These are phyloP conservation scores for Axis porcinus DNA, from an alignment of 2,113 vertebrate genomes.

Conservation along the genomic window DNA sequence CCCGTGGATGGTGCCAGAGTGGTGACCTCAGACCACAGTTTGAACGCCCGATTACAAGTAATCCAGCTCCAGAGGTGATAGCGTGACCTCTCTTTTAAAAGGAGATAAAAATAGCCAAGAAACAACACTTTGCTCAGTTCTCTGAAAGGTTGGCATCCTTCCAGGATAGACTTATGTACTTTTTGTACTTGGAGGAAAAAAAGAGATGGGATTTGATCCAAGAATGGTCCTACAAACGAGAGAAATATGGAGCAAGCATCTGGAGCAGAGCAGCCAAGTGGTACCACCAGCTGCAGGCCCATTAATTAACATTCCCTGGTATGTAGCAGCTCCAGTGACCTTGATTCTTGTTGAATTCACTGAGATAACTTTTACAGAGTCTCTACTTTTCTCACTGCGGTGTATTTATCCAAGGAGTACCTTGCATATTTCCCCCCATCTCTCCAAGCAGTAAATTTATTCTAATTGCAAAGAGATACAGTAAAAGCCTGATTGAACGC, in stretches of 20 bases:
- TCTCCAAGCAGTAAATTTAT: conserved; percentile 85
- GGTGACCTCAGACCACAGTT: conserved; percentile 45
- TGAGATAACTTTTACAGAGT: conserved; percentile 82
- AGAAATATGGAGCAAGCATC: conserved; percentile 83
- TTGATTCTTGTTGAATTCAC: conserved; percentile 84
- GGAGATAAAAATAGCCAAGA: conserved; percentile 82
- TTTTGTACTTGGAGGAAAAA: conserved; percentile 80
- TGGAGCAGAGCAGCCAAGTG: conserved; percentile 82
- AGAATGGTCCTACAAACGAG: conserved; percentile 81
- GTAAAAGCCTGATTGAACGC: conserved; percentile 77
- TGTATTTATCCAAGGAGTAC: conserved; percentile 83
- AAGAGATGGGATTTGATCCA: conserved; percentile 85
- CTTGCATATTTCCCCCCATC: conserved; percentile 75
- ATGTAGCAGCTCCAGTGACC: conserved; percentile 83
- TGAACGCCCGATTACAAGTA: conserved; percentile 45
- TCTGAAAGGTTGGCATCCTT: conserved; percentile 81
- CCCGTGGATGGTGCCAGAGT: background rate
- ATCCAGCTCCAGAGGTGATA: conserved; percentile 70
- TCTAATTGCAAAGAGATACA: conserved; percentile 83
- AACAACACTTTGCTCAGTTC: conserved; percentile 79
- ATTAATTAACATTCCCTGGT: conserved; percentile 87
- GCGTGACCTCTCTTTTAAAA: conserved; percentile 74
- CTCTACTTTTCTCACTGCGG: conserved; percentile 73
- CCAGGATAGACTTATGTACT: conserved; percentile 82
- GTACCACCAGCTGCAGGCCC: conserved; percentile 91